Conservation (phyloP, 30 jellyfish, hydroid and myxozoan genomes). For the Hydra vulgaris region DNA sequence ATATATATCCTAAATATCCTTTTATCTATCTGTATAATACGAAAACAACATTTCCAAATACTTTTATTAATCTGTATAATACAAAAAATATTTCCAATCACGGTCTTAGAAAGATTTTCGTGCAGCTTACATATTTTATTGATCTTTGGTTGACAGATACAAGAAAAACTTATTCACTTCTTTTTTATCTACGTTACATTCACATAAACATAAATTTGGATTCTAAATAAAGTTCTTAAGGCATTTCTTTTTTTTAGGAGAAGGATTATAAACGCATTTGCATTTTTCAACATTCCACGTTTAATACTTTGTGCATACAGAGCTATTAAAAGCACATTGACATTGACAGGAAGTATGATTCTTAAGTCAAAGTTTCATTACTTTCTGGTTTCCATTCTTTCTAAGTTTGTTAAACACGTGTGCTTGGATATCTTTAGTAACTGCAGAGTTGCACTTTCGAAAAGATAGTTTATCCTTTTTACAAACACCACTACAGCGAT, state of each 20-base stretch:
- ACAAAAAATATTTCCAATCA: too few relatives aligned
- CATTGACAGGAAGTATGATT: slow-evolving; percentile 31
- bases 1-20: too few relatives aligned
- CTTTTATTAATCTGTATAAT: too few relatives aligned
- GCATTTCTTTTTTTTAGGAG: neutral
- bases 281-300: slow-evolving; percentile 19
- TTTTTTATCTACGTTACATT: slow-evolving; percentile 7
- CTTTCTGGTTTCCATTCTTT: too few relatives aligned
- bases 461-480: slow-evolving; percentile 9
- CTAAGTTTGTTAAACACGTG: slow-evolving; percentile 12
- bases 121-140: slow-evolving; percentile 9
- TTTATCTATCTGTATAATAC: too few relatives aligned
- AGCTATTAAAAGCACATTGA: slow-evolving; percentile 21
- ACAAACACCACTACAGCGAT: slow-evolving; percentile 38
- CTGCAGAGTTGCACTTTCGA: neutral
- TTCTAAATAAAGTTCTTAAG: slow-evolving; percentile 18
- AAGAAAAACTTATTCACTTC: slow-evolving; percentile 8
- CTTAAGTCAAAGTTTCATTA: slow-evolving; percentile 20
- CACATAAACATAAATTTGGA: slow-evolving; percentile 31
- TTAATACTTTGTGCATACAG: slow-evolving; percentile 21
- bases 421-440: neutral
- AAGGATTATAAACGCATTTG: slow-evolving; percentile 18
- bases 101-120: slow-evolving; percentile 1
- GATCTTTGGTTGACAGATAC: slow-evolving; percentile 12
- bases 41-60: too few relatives aligned